Conservation (phyloP, 2,113 vertebrate species). For the Casuarius casuarius region DNA sequence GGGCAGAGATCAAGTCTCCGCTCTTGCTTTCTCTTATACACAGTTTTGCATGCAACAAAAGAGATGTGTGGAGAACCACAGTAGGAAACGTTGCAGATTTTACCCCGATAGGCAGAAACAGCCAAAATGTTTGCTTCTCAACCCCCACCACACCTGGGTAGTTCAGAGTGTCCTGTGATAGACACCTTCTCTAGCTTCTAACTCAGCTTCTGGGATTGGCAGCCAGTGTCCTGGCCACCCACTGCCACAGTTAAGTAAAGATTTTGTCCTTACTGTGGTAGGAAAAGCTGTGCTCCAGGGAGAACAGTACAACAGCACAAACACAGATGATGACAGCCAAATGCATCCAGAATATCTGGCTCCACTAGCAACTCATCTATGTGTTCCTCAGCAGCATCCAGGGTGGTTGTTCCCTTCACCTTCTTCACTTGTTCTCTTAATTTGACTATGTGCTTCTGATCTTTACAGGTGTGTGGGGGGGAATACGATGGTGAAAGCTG, state of each 20-base stretch:
- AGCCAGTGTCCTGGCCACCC: neutral
- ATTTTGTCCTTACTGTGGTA: neutral
- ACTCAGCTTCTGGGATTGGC: neutral
- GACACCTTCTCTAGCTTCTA: neutral
- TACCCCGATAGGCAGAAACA: neutral
- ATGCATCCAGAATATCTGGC: neutral
- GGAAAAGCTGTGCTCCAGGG: neutral
- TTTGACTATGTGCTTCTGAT: neutral
- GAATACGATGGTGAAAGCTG: neutral
- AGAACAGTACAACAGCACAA: neutral
- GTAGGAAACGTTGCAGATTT: neutral
- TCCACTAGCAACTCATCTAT: neutral
- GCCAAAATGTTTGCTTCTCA: neutral
- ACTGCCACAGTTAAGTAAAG: neutral
- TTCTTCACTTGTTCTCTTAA: neutral
- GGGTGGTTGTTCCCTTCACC: neutral
- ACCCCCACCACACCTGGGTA: accelerated
- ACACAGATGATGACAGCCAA: neutral
- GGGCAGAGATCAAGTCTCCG: neutral
- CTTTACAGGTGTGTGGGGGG: neutral
- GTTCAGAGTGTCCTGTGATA: neutral
- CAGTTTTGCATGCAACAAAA: neutral
- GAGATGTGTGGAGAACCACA: neutral
- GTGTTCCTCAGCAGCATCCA: neutral
- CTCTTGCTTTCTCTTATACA: neutral